Evolutionary conservation across 2,888 invertebrate species (phyloP).

Genomic region (Heterodera filipjevi): DNA sequence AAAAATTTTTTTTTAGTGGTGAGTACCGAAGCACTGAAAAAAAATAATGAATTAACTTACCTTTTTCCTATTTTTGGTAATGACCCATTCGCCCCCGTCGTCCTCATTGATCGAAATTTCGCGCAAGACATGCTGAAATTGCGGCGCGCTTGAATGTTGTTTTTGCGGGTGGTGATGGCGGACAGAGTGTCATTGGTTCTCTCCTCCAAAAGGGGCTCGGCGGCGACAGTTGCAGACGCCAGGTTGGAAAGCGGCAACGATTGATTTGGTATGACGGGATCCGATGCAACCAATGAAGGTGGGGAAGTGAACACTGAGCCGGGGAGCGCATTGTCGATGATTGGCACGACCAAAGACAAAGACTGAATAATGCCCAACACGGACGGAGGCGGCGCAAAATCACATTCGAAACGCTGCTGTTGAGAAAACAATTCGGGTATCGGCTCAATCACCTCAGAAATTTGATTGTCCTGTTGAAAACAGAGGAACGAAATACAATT

Average conservation of each 20-base stretch:
- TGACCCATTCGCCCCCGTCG: no score
- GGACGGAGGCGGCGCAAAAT: not conserved
- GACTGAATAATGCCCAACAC: constrained; percentile 14
- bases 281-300: not conserved
- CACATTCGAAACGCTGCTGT: not conserved
- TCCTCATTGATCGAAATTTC: no score
- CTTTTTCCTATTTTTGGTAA: no score
- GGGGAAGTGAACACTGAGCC: not conserved
- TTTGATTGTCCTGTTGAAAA: not conserved
- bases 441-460: not conserved
- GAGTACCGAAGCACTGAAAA: no score
- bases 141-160: constrained; percentile 2
- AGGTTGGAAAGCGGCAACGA: not conserved
- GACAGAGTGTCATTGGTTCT: not conserved
- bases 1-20: no score
- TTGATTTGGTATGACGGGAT: not conserved
- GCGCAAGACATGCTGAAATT: no score
- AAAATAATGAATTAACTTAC: no score
- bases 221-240: not conserved
- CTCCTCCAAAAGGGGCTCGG: not conserved
- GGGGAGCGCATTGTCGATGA: not conserved
- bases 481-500: no score
- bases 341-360: constrained; percentile 5
- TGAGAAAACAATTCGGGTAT: not conserved
- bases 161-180: not conserved